Evolutionary conservation across 1,140 invertebrate species (phyloP), one percentile per base, ranked within the genome.

Genomic region (Drosophila nigromelanica): DNA sequence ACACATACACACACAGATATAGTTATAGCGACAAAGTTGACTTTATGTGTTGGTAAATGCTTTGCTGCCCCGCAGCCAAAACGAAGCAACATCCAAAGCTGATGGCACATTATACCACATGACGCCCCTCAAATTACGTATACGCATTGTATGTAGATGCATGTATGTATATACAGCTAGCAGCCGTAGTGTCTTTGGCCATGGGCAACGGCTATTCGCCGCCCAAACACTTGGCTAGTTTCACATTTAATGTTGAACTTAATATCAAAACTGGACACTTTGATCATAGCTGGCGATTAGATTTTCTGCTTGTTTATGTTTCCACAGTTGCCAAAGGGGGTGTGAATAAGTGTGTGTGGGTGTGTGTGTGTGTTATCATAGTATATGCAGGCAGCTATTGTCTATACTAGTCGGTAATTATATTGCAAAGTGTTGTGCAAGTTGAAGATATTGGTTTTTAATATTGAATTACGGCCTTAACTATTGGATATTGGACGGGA

Each of bases 41-140:
- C 73, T 87, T 89, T 82, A 76, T 89, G 79, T 76, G 58, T 64
- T 73, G 68, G 75, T 73, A 76, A 89, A 76, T 87, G 79, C 68
- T 47, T 47, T 43, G 68, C 48, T 63, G 58, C 60, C 62, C 55
- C 54, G 55, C 74, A 86, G 74, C 64, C 71, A 71, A 56, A 67
- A 59, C 39, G 43, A 47, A 63, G 54, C 62, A 66, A 69, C 69
- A 75, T 73, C 43, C 80, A 74, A 45, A 73, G 56, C 76, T 80
- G 76, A 89, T 87, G 83, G 76, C 72, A 79, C 80, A 87, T 87
- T 87, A 87, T 83, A 67, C 76, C 76, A 80, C 69, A 89, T 67
- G 73, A 83, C 85, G 83, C 76, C 83, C 83, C 80, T 74, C 33
- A 83, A 89, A 83, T 89, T 89, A 83, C 79, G 76, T 89, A 89